Evolutionary conservation across 92 coral and sea anemone species (phyloP).

Genomic region (Zoanthus sansibaricus): DNA sequence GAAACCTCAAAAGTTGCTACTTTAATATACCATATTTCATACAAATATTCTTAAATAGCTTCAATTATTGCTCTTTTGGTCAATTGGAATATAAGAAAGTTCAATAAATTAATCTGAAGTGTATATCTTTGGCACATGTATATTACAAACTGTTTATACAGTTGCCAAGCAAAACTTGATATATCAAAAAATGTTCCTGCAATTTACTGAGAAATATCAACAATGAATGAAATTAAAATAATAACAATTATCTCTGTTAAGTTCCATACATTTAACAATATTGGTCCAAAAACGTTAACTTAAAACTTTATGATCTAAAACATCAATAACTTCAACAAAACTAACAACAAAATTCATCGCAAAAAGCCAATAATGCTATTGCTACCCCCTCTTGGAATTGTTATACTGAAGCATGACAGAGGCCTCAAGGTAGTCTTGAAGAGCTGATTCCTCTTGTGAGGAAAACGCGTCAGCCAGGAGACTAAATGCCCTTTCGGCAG

Average conservation of each 20-base stretch:
- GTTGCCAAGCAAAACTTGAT: too few relatives aligned
- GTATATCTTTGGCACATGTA: too few relatives aligned
- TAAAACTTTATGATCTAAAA: conserved; percentile 27
- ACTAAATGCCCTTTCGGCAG: conserved; percentile 22
- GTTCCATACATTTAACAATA: conserved; percentile 38
- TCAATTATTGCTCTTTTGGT: too few relatives aligned
- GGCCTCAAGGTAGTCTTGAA: conserved; percentile 37
- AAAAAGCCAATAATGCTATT: conserved; percentile 26
- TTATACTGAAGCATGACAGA: conserved; percentile 55
- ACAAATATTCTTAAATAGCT: too few relatives aligned
- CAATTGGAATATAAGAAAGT: too few relatives aligned
- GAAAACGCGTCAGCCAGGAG: conserved; percentile 2
- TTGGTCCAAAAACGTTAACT: conserved; percentile 33
- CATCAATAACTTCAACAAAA: conserved; percentile 33
- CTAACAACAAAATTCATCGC: conserved; percentile 21
- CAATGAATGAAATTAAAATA: conserved; percentile 16
- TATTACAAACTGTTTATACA: too few relatives aligned
- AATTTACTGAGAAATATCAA: too few relatives aligned
- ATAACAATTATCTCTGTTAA: conserved; percentile 12
- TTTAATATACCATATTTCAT: too few relatives aligned
- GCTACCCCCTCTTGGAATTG: conserved; percentile 27
- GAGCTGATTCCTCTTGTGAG: conserved; percentile 23
- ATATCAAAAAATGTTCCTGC: too few relatives aligned
- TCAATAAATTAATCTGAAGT: too few relatives aligned
- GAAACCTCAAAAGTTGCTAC: too few relatives aligned